Evolutionary conservation across 1,140 invertebrate species (phyloP).

Genomic region (Drosophila pallidifrons): DNA sequence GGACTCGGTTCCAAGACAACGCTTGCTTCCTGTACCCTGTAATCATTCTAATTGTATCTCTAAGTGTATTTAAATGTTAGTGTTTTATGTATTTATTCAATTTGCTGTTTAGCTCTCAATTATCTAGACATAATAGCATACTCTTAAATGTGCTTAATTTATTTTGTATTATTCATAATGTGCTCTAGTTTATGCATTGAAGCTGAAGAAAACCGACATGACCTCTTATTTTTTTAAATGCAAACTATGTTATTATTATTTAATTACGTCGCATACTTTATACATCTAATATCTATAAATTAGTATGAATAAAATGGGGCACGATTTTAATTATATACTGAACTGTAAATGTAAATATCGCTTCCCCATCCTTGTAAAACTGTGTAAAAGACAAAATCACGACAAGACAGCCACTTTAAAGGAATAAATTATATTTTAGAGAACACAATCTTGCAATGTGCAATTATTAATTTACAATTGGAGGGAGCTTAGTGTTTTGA

Average conservation of each 20-base stretch:
- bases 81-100: constrained; percentile 36
- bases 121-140: constrained; percentile 59
- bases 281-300: constrained; percentile 32
- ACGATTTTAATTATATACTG: constrained; percentile 49
- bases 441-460: constrained; percentile 8
- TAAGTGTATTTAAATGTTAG: constrained; percentile 40
- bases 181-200: constrained; percentile 50
- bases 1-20: constrained; percentile 7
- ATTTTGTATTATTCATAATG: constrained; percentile 38
- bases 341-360: constrained; percentile 38
- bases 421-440: constrained; percentile 53
- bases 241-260: constrained; percentile 64
- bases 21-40: constrained; percentile 33
- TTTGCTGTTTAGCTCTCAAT: constrained; percentile 30
- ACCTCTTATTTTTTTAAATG: constrained; percentile 74
- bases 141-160: constrained; percentile 57
- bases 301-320: constrained; percentile 20
- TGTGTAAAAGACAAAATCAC: constrained; percentile 53
- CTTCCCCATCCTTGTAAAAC: constrained; percentile 27
- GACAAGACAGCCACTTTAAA: constrained; percentile 37
- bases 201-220: constrained; percentile 61
- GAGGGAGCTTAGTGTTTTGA: constrained; percentile 4
- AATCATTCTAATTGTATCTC: constrained; percentile 20
- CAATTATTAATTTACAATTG: too few relatives aligned
- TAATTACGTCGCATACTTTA: constrained; percentile 32